Evolutionary conservation across 2,113 vertebrate species (phyloP), one percentile per base, ranked within the genome.

Genomic region (Columbina picui): DNA sequence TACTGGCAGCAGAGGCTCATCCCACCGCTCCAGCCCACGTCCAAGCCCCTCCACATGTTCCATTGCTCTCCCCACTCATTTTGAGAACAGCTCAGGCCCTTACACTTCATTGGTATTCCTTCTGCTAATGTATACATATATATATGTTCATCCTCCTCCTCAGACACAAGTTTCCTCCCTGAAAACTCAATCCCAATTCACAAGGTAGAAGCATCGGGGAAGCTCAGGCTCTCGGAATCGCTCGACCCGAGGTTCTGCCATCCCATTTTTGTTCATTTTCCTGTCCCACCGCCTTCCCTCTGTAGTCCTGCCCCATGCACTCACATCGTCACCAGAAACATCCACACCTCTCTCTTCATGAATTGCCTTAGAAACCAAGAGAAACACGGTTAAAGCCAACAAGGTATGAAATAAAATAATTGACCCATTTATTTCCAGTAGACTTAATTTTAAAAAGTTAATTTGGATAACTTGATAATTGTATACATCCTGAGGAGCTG

Each of bases 281-380:
- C 70, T 36, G 6, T 16, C 77, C 25, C 2, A 2, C 29, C 3
- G 1, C 20, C 70, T 23, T 2, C 14, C 10, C 15, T 39, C 17
- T 15, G 15, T 22, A 27, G 38, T 12, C 7, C 17, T 13, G 12
- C 47, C 32, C 52, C 5, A 12, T 2, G 14, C 5, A 18, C 19
- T 43, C 38, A 7, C 0, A 1, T 19, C 4, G 0, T 4, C 2
- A 0, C 63, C 50, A 53, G 13, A 27, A 52, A 41, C 16, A 80
- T 12, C 32, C 55, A 22, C 14, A 20, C 43, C 16, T 12, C 56
- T 85, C 7, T 84, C 52, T 70, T 74, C 63, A 65, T 41, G 81
- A 34, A 52, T 5, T 60, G 29, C 57, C 38, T 76, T 60, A 21
- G 60, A 90, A 60, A 36, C 4, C 30, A 68, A 76, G 45, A 69